Base-by-base conservation (phyloP, 2,113 vertebrate species). In the Grammomys dolichurus region DNA sequence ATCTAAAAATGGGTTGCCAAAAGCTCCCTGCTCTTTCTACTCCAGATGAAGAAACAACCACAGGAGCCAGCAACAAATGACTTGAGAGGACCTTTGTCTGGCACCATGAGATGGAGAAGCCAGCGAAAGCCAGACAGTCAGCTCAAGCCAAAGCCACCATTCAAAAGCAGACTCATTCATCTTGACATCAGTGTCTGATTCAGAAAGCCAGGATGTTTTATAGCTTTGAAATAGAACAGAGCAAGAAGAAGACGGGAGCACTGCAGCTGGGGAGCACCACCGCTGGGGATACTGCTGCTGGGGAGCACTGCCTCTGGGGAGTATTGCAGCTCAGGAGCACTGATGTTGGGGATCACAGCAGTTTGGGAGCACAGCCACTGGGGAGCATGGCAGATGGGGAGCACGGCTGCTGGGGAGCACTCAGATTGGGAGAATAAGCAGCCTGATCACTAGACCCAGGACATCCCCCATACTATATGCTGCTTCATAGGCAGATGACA, bases 131-230 rank as follows among this genome's bases (percentile, higher is more conserved):
- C 69, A 87, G 28, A 54, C n/a, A 70, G 0, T 28, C 46, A 76
- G 72, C 43, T 82, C 76, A 67, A 89, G 77, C 58, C 96, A 91
- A 96, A 91, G 82, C 22, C 82, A 86, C 2, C 54, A 63, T 46
- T 92, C 51, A 86, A 94, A 91, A 72, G 60, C 77, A 75, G 9
- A 73, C 54, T 31, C 91, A 85, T 91, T 95, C 73, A 87, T 82
- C 89, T 86, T 86, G 19, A 48, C n/a, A 82, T 93, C 26, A 80
- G 26, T 75, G n/a, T 76, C 78, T 73, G 65, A 54, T 28, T 84
- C 73, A 78, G 82, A 86, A 89, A 78, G 14, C 40, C 46, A 43
- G 43, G 24, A 11, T 91, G 56, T 14, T 24, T 54, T 73, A 56
- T 51, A 31, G 19, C 58, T 73, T 84, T 40, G 28, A 82, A 63